Base-by-base conservation (phyloP, 2,113 vertebrate species). In the Phylloscopus whistleri region DNA sequence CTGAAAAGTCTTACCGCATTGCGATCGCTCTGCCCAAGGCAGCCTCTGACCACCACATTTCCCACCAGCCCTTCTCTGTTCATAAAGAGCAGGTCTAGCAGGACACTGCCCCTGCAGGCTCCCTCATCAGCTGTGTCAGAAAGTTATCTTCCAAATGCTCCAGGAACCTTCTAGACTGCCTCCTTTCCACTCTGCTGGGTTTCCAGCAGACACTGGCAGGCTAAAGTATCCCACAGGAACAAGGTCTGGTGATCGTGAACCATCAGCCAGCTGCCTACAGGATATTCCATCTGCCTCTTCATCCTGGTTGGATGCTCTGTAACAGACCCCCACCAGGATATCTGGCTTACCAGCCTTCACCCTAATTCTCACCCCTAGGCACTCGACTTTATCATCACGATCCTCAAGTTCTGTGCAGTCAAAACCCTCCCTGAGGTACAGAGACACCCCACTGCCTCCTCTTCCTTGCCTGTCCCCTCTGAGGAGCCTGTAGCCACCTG, bases 11-110 rank as follows among this genome's bases (percentile, higher is more conserved):
- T 19, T n/a, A 56, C 3, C 0, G 0, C 26, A 14, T 30, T 37
- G 16, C 20, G 8, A 4, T n/a, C 1, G 0, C 24, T 28, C n/a
- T 70, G 35, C 19, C n/a, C 49, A 64, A 74, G 10, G 30, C 18
- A 31, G n/a, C 30, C 51, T 74, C 69, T 8, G 19, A 55, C 49
- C 48, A 56, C 49, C n/a, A 76, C 17, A 52, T 35, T 37, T 75
- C 46, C 44, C 37, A 51, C 31, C 44, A 67, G 37, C 31, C 31
- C 49, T 35, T 31, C 37, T 51, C 35, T 18, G 13, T 11, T 43
- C 27, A n/a, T 21, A 17, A 67, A 67, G 10, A 67, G 52, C 43
- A 59, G 35, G 13, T 14, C 72, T 22, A 59, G 62, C 4, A 7
- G 83, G 44, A 20, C 24, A 35, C 44, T 41, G 20, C 10, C 24